Evolutionary conservation across 2,888 invertebrate species (phyloP), one percentile per base, ranked within the genome.

Genomic region (Heteromyza rotundicornis): DNA sequence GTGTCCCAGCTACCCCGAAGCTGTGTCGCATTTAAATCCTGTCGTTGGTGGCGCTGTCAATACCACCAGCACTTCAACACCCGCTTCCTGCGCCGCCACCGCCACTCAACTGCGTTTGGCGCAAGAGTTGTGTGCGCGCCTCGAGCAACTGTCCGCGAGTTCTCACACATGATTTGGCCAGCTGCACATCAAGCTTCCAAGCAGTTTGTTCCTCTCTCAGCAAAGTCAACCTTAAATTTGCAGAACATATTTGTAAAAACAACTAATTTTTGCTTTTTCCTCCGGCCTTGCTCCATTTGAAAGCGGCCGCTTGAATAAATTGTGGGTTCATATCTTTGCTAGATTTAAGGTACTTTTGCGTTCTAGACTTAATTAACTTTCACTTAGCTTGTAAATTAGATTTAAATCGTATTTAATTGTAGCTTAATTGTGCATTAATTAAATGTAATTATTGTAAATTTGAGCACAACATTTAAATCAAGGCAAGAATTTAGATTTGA

Each of bases 1-100:
- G 66, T 91, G 91, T 77, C 82, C 77, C 75, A 85, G 71, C 80
- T 86, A 70, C 76, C 85, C 76, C 40, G 82, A 82, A 67, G 76
- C 76, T 17, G 67, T 72, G 63, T 59, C 70, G 57, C 76, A 78
- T 56, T 75, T 77, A 51, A 72, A 74, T 63, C 57, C 71, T 47
- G 64, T 70, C 53, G 70, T 65, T 20, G 70, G 68, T n/a, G 70
- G 73, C 40, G 72, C 70, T 64, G 70, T 71, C 62, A 62, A 68
- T 22, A 64, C 68, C 62, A 69, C 68, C 65, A 62, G 73, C 60
- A 70, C 72, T 17, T 70, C 74, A 60, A 70, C 72, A 19, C 70
- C 71, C 62, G 72, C 75, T 47, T 71, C 79, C 52, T 81, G 80
- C 49, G 73, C 74, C 52, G 75, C 75, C 22, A 79, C 82, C 2